phyloP scores from a whole-genome alignment of 1,140 invertebrate genomes.

The Pogonomyrmex barbatus region DNA sequence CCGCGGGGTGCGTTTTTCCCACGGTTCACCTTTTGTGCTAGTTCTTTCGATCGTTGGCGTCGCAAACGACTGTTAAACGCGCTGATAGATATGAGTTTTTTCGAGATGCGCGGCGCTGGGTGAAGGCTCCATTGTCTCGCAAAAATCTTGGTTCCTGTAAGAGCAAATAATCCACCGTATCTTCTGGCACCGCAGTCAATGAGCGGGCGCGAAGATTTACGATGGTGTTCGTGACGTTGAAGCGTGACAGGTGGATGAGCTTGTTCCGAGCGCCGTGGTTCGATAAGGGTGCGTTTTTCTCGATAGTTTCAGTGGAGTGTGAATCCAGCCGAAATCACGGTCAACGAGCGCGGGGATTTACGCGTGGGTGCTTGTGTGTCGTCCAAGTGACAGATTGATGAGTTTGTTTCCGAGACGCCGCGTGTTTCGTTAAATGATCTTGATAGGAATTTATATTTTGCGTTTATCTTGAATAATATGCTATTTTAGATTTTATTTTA shows the following conservation, averaged over 20 bases:
- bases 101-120: conserved; percentile 8
- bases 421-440: conserved; percentile 24
- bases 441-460: neutral
- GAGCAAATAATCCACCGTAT: neutral
- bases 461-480: conserved; percentile 6
- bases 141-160: neutral
- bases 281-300: conserved; percentile 5
- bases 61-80: conserved; percentile 55
- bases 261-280: neutral
- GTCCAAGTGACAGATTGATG: conserved; percentile 51
- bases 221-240: conserved; percentile 2
- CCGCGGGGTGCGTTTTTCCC: conserved; percentile 79
- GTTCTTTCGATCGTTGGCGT: conserved; percentile 73
- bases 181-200: neutral
- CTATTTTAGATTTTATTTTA: neutral
- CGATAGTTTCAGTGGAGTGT: neutral
- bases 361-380: conserved; percentile 18
- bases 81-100: conserved; percentile 65
- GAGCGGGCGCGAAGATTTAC: conserved; percentile 11
- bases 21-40: conserved; percentile 73
- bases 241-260: conserved; percentile 25
- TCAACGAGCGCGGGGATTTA: conserved; percentile 43
- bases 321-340: conserved; percentile 3
- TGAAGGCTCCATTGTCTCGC: neutral
- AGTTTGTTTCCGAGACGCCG: conserved; percentile 38